These are phyloP conservation scores for Pinna nobilis DNA, from an alignment of 1,140 invertebrate species.

Conservation along the genomic window DNA sequence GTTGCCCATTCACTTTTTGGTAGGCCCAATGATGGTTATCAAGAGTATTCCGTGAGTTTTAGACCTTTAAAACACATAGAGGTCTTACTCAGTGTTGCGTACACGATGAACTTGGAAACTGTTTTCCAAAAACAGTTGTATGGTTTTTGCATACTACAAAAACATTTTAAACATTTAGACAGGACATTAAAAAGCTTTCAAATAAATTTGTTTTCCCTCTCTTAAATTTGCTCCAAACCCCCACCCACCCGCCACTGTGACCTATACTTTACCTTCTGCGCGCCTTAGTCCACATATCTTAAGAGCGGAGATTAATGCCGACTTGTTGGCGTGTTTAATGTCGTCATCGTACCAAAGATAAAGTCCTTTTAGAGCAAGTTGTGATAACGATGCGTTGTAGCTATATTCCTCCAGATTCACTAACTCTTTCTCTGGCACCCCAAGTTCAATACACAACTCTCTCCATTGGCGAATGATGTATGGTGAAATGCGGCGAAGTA, in stretches of 20 bases:
- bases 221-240: not conserved
- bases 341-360: conserved; percentile 46
- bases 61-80: too few relatives aligned
- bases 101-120: too few relatives aligned
- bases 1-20: too few relatives aligned
- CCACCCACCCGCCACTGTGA: not conserved
- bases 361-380: conserved; percentile 38
- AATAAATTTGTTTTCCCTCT: conserved; percentile 2
- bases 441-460: conserved; percentile 40
- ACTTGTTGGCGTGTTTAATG: conserved; percentile 37
- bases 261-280: conserved; percentile 35
- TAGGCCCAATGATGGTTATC: too few relatives aligned
- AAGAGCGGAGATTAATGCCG: conserved; percentile 28
- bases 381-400: conserved; percentile 9
- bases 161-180: too few relatives aligned
- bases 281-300: conserved; percentile 35
- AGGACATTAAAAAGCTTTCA: conserved; percentile 2
- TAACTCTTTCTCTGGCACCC: conserved; percentile 34
- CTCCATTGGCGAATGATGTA: conserved; percentile 50
- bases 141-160: too few relatives aligned
- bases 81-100: too few relatives aligned
- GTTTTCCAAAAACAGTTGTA: too few relatives aligned
- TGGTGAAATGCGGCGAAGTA: conserved; percentile 39
- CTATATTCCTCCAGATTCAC: conserved; percentile 10
- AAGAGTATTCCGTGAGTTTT: too few relatives aligned